Evolutionary conservation across 2,797 vertebrate genomes (phyloP).

Genomic region (Rhynchonycteris naso): DNA sequence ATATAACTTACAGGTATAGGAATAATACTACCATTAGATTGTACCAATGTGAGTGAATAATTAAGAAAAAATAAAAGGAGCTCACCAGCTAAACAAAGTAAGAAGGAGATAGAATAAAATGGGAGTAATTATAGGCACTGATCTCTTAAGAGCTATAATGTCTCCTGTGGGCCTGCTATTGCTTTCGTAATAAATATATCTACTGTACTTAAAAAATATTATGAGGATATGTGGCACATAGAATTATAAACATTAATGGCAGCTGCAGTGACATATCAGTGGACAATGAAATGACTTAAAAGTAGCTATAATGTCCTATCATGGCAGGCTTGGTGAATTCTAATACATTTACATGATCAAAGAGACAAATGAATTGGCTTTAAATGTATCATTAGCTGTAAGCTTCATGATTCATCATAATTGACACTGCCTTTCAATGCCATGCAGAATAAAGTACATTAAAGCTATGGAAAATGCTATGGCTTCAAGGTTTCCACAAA

Average conservation of each 20-base stretch:
- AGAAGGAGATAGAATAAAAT: slow-evolving; percentile 52
- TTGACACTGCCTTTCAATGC: slow-evolving; percentile 66
- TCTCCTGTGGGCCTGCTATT: slow-evolving; percentile 66
- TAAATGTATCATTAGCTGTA: slow-evolving; percentile 77
- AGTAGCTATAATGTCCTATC: slow-evolving; percentile 73
- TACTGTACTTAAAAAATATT: slow-evolving; percentile 59
- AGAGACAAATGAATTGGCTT: slow-evolving; percentile 78
- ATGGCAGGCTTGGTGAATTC: slow-evolving; percentile 62
- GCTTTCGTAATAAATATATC: slow-evolving; percentile 67
- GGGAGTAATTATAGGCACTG: slow-evolving; percentile 45
- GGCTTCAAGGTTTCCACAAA: slow-evolving; percentile 5
- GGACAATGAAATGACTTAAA: slow-evolving; percentile 68
- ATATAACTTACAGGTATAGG: not conserved
- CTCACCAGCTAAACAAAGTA: not conserved
- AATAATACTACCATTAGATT: slow-evolving; percentile 26
- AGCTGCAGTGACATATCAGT: slow-evolving; percentile 65
- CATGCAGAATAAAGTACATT: slow-evolving; percentile 39
- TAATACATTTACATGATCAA: slow-evolving; percentile 73
- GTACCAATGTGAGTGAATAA: not conserved
- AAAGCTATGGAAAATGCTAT: not conserved
- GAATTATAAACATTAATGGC: slow-evolving; percentile 70
- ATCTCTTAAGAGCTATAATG: slow-evolving; percentile 74
- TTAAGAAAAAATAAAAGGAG: not conserved
- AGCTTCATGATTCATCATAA: slow-evolving; percentile 66
- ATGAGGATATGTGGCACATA: slow-evolving; percentile 55